phyloP scores from a whole-genome alignment of 2,888 invertebrate genomes.

The Augochlorella aurata region DNA sequence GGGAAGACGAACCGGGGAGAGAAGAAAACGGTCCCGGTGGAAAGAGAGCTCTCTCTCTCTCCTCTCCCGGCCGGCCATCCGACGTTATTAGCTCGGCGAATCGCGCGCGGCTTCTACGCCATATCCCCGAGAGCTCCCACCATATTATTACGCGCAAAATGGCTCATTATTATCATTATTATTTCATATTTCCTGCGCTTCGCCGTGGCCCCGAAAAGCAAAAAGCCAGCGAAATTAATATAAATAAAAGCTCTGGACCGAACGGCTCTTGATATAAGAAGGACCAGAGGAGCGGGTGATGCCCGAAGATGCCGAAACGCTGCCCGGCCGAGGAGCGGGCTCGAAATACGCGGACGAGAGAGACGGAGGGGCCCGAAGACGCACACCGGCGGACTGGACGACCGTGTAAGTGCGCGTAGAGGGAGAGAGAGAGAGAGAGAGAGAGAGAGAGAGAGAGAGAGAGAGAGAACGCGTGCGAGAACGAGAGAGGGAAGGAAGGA shows the following conservation, averaged over 20 bases:
- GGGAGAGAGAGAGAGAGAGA: slow-evolving; percentile 1
- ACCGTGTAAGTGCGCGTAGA: slow-evolving; percentile 36
- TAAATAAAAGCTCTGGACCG: slow-evolving; percentile 77
- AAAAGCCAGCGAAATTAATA: slow-evolving; percentile 79
- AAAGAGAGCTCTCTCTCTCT: slow-evolving; percentile 1
- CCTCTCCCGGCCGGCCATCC: slow-evolving; percentile 50
- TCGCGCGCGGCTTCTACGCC: slow-evolving; percentile 72
- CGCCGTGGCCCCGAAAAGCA: slow-evolving; percentile 71
- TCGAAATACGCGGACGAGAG: slow-evolving; percentile 32
- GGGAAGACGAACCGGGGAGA: not conserved
- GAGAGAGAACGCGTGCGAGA: not conserved
- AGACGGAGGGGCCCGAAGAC: slow-evolving; percentile 11
- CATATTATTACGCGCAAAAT: slow-evolving; percentile 80
- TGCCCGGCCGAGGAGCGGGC: slow-evolving; percentile 15
- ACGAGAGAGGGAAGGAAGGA: not conserved
- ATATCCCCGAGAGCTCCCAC: slow-evolving; percentile 72
- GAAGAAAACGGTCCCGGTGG: slow-evolving; percentile 16
- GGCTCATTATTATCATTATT: slow-evolving; percentile 81
- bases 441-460: not conserved
- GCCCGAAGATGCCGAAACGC: slow-evolving; percentile 40
- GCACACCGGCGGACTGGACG: not conserved
- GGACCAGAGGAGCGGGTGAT: slow-evolving; percentile 37
- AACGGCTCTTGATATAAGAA: slow-evolving; percentile 55
- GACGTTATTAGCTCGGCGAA: slow-evolving; percentile 75
- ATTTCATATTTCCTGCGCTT: slow-evolving; percentile 78